Evolutionary conservation across 2,797 vertebrate species (phyloP), one percentile per base, ranked within the genome.

Genomic region (Discoglossus pictus): DNA sequence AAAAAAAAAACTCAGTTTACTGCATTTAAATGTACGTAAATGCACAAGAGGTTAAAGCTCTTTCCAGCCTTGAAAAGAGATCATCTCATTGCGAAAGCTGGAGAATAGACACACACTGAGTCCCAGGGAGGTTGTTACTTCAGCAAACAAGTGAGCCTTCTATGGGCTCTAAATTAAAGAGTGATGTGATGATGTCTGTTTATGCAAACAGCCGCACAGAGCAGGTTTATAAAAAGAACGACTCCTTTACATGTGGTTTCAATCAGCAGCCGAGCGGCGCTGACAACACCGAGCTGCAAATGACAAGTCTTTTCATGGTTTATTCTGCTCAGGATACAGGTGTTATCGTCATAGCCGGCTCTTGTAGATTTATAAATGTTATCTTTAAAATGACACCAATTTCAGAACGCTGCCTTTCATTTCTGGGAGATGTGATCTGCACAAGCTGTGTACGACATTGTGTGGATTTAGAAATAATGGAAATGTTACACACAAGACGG

Each of bases 121-220:
- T 56, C 24, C 50, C 21, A n/a, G 7, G 25, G 51, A 56, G 60
- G 17, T 17, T 54, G 18, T 39, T 55, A 55, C 35, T 56, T 17
- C 12, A 13, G 25, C 46, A 66, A 67, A 67, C 64, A 67, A 59
- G 20, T 36, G 21, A 40, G 55, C 48, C 65, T 50, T 27, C 44
- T 34, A 21, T n/a, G 24, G 27, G 40, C n/a, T 56, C 2, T 12
- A 43, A 31, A 23, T 24, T n/a, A 48, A 47, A 40, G 43, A 54
- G 43, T 17, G n/a, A 15, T 10, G 23, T 20, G 27, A 9, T 0
- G n/a, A 43, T 43, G 23, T 59, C 55, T 43, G 39, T 46, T 31
- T 48, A 20, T 16, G 34, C 31, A 62, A 36, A 55, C 50, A 40
- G 40, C 21, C 58, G 15, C 21, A 21, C 11, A n/a, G 50, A 47